These are phyloP conservation scores for Drosophila leonis DNA, from an alignment of 2,888 invertebrate genomes.

Conservation along the genomic window DNA sequence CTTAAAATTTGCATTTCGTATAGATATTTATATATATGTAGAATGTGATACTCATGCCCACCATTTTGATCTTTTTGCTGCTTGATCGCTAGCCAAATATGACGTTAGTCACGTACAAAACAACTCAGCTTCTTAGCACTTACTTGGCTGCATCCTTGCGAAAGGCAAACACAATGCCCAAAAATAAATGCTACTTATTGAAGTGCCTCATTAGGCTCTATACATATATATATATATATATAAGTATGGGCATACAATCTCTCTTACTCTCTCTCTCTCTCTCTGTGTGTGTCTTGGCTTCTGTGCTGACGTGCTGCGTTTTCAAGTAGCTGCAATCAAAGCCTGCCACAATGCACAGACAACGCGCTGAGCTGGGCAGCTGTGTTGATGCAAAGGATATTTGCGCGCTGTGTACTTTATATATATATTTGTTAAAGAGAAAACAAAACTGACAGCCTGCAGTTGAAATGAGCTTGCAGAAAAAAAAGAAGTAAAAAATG, in stretches of 20 bases:
- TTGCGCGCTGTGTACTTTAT: constrained; percentile 38
- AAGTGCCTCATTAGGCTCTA: constrained; percentile 54
- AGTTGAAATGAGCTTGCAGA: constrained; percentile 67
- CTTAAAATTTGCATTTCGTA: constrained; percentile 1
- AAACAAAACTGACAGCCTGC: constrained; percentile 27
- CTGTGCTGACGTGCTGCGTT: constrained; percentile 42
- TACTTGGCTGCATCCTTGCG: constrained; percentile 30
- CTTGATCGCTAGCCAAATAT: constrained; percentile 56
- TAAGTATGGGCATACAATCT: too few species aligned
- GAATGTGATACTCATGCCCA: not conserved
- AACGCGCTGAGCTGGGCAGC: constrained; percentile 51
- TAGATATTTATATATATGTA: constrained; percentile 13
- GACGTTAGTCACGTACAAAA: constrained; percentile 60
- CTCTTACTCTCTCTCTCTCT: constrained; percentile 6
- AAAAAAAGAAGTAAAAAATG: constrained; percentile 37
- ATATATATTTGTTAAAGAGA: constrained; percentile 13
- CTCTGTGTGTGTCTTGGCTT: constrained; percentile 24
- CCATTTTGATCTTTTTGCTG: constrained; percentile 29
- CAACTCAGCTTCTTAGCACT: constrained; percentile 46
- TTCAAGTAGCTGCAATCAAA: constrained; percentile 74
- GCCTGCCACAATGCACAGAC: constrained; percentile 58
- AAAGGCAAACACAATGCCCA: constrained; percentile 48
- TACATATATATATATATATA: not conserved
- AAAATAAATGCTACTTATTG: constrained; percentile 73
- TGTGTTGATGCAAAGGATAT: constrained; percentile 76